These are phyloP conservation scores for Drosophila rubida DNA, from an alignment of 2,888 invertebrate genomes.

Conservation along the genomic window DNA sequence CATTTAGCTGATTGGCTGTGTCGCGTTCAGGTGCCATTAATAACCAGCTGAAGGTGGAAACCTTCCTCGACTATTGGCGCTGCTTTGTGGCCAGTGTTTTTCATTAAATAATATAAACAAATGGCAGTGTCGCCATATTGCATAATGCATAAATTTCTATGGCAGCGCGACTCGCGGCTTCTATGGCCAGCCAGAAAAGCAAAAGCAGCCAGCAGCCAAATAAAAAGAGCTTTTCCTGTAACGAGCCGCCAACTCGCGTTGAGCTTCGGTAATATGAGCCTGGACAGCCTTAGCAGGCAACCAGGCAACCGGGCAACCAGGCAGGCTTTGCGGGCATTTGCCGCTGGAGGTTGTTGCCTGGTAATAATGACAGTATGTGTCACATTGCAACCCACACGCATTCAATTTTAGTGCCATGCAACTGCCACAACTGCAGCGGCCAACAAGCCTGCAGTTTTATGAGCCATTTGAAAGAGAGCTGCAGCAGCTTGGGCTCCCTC, in stretches of 20 bases:
- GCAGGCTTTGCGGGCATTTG: slow-evolving; percentile 2
- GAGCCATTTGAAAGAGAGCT: slow-evolving; percentile 67
- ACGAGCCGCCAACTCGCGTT: slow-evolving; percentile 71
- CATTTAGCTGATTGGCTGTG: not conserved
- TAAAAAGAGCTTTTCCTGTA: slow-evolving; percentile 64
- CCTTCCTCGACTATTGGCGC: slow-evolving; percentile 4
- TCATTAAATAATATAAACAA: slow-evolving; percentile 29
- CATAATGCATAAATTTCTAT: slow-evolving; percentile 66
- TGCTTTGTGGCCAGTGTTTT: slow-evolving; percentile 15
- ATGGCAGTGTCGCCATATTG: slow-evolving; percentile 54
- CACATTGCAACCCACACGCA: slow-evolving; percentile 83
- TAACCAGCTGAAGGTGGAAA: slow-evolving; percentile 7
- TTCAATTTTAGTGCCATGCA: slow-evolving; percentile 74
- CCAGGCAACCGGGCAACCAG: not conserved
- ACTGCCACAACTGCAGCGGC: slow-evolving; percentile 24
- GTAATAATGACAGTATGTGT: slow-evolving; percentile 84
- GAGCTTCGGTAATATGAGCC: slow-evolving; percentile 71
- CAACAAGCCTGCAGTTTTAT: slow-evolving; percentile 64
- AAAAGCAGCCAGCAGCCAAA: slow-evolving; percentile 17
- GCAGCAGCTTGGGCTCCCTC: slow-evolving; percentile 32
- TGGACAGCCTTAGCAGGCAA: slow-evolving; percentile 43
- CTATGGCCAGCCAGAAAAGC: slow-evolving; percentile 13
- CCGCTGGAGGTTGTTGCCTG: slow-evolving; percentile 75
- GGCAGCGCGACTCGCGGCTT: slow-evolving; percentile 17
- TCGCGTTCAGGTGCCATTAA: slow-evolving; percentile 4